phyloP scores from a whole-genome alignment of 2,888 invertebrate species.

The Pseudococcus jackbeardsleyi region DNA sequence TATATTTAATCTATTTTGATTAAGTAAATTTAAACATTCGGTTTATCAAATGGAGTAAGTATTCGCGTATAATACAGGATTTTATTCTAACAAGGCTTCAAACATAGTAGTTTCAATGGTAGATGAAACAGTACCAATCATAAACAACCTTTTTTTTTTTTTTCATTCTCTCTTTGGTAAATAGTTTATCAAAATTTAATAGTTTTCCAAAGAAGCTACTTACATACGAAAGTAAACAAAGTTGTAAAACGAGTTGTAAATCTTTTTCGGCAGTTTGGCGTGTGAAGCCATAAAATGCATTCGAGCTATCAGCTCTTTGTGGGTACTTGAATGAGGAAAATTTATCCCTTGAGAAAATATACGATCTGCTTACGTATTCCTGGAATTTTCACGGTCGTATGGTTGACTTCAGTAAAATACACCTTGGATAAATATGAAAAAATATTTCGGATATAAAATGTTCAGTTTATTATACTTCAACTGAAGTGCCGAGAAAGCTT shows the following conservation, averaged over 20 bases:
- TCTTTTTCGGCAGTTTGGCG: slow-evolving; percentile 19
- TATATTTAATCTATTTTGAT: no score
- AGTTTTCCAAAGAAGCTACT: slow-evolving; percentile 13
- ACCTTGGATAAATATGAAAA: neutral
- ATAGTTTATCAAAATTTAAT: slow-evolving; percentile 35
- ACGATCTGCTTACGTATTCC: neutral
- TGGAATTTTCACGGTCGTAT: neutral
- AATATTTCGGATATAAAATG: neutral
- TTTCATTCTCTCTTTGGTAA: neutral
- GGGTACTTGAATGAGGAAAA: neutral
- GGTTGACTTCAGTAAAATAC: neutral
- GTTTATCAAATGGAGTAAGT: neutral
- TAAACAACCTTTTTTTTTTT: neutral
- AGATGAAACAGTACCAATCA: neutral
- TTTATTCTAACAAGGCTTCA: no score
- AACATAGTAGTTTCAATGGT: neutral
- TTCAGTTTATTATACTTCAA: no score
- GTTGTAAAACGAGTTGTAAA: slow-evolving; percentile 29
- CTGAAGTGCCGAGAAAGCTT: no score
- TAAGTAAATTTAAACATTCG: neutral
- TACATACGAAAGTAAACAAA: slow-evolving; percentile 32
- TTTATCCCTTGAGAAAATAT: neutral
- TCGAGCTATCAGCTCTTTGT: neutral
- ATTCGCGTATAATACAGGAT: no score
- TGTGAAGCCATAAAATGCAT: neutral